Percentiles rank a stretch among this genome's conserved stretches.
These are phyloP conservation scores for Athene noctua DNA, from an alignment of 2,113 vertebrate genomes.

Conservation along the genomic window DNA sequence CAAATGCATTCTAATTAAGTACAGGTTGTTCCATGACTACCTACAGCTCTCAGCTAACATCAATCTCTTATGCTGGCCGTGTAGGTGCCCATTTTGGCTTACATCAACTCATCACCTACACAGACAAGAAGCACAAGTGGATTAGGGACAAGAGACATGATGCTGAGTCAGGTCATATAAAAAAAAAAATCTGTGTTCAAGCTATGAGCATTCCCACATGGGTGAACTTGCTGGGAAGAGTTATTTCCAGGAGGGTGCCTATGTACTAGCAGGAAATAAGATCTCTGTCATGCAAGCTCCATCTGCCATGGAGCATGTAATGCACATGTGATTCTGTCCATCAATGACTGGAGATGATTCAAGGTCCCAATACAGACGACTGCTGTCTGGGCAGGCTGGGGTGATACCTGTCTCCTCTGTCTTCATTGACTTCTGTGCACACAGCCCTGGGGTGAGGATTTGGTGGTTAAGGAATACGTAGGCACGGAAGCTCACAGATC, in stretches of 20 bases:
- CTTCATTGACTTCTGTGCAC: neutral
- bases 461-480: neutral
- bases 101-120: neutral
- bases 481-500: neutral
- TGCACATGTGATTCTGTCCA: accelerated
- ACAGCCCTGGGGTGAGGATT: neutral
- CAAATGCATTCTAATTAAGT: neutral
- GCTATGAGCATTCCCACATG: neutral
- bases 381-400: neutral
- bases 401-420: neutral
- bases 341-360: neutral
- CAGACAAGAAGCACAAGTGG: neutral
- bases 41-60: neutral
- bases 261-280: neutral
- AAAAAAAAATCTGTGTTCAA: neutral
- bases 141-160: neutral
- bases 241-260: neutral
- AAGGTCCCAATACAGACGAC: neutral
- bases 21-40: neutral
- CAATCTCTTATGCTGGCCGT: neutral
- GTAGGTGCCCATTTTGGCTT: neutral
- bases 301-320: neutral
- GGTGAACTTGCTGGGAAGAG: neutral
- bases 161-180: neutral
- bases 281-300: neutral